Evolutionary conservation across 1,140 invertebrate species (phyloP), one percentile per base, ranked within the genome.

Genomic region (Nasonia giraulti): DNA sequence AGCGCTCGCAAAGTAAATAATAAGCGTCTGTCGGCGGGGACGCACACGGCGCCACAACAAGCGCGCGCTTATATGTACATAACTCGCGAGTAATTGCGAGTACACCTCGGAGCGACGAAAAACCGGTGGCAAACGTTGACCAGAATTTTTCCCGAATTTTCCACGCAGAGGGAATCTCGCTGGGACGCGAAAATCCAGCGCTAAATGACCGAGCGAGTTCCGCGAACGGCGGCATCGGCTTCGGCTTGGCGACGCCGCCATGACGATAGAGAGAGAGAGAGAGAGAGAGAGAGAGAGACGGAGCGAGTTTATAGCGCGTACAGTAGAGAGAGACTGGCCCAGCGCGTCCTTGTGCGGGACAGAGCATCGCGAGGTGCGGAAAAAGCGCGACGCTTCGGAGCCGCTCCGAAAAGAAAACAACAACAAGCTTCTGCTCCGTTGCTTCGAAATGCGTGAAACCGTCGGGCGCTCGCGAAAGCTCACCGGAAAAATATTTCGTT

Each of bases 191-290:
- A 40, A n/a, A 10, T 44, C 4, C 73, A 33, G 73, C 68, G 68
- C 27, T 20, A 62, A 62, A 5, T n/a, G 55, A 62, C 20, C 17
- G 55, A 62, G 55, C 3, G 6, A n/a, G 20, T 7, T 31, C 31
- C 23, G 68, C 23, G 10, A 27, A 12, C 68, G 23, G 23, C 68
- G 23, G 23, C 68, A 71, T n/a, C 68, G 47, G 71, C 6, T 37
- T 83, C 71, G 75, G 83, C 83, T 80, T 84, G 62, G 82, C 66
- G 83, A 80, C 68, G 83, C 83, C 83, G 83, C 83, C 83, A 84
- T 84, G 83, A 84, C 77, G 76, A 62, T 27, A 27, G 27, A 27
- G 27, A 27, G 27, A 27, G 27, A 27, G 27, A 27, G 27, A 27
- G 27, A 27, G 27, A 23, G n/a, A n/a, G n/a, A n/a, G n/a, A 62